Evolutionary conservation across 2,888 invertebrate genomes (phyloP).

Genomic region (Brenthis daphne): DNA sequence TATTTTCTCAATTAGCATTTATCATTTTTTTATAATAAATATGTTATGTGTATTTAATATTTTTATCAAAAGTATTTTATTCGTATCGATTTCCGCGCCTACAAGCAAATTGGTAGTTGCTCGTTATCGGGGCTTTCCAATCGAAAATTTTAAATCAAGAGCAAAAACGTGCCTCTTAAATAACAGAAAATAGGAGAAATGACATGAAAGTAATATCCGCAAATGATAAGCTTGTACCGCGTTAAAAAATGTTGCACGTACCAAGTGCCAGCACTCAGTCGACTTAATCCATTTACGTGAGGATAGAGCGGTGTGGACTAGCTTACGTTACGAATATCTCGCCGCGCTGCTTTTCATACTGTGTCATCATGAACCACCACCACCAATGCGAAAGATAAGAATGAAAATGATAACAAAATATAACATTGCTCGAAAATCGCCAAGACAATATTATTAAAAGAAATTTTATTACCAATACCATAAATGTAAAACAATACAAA

Average conservation of each 20-base stretch:
- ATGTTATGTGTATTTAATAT: not conserved
- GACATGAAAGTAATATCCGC: constrained; percentile 38
- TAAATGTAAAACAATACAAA: no score
- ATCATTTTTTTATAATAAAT: not conserved
- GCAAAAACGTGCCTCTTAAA: constrained; percentile 34
- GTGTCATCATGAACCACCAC: not conserved
- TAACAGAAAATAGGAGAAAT: constrained; percentile 33
- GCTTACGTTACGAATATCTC: constrained; percentile 3
- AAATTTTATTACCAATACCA: not conserved
- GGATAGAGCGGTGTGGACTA: constrained; percentile 30
- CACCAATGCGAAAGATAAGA: not conserved
- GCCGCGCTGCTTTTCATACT: not conserved
- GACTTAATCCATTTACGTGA: constrained; percentile 40
- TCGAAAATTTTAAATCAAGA: constrained; percentile 26
- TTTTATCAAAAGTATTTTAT: constrained; percentile 7
- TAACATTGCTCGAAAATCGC: not conserved
- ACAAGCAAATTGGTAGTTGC: constrained; percentile 22
- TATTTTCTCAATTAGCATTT: constrained; percentile 25
- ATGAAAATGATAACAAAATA: not conserved
- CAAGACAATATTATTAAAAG: not conserved
- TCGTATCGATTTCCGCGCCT: constrained; percentile 12
- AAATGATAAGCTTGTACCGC: constrained; percentile 36
- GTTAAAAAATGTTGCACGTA: constrained; percentile 37
- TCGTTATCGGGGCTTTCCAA: constrained; percentile 29
- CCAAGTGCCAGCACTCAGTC: constrained; percentile 27